phyloP scores from a whole-genome alignment of 2,797 vertebrate species.

The Eremophila alpestris region DNA sequence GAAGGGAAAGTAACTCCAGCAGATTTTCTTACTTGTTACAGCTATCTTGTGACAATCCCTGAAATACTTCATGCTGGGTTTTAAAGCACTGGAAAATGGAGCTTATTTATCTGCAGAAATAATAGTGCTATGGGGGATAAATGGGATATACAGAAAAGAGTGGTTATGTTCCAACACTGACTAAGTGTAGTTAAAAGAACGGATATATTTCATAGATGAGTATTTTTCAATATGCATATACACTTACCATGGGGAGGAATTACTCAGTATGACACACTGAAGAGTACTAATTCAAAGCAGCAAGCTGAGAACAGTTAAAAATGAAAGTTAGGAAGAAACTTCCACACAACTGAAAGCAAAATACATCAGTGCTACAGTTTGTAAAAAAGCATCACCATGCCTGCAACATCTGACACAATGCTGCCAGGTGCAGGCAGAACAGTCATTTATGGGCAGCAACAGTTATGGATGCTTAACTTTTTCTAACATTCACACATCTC shows the following conservation, averaged over 20 bases:
- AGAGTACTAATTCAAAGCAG: not conserved
- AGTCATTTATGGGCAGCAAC: not conserved
- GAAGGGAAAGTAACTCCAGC: not conserved
- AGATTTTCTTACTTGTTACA: not conserved
- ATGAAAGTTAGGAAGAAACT: not conserved
- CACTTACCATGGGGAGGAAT: not conserved
- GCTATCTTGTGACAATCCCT: not conserved
- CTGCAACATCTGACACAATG: not conserved
- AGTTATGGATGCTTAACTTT: fast-evolving
- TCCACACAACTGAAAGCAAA: not conserved
- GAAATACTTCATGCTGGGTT: not conserved
- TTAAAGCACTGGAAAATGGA: not conserved
- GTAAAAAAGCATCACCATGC: not conserved
- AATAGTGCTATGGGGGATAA: not conserved
- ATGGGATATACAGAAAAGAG: not conserved
- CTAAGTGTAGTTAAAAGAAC: not conserved
- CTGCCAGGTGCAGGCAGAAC: not conserved
- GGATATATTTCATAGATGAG: not conserved
- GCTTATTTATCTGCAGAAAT: not conserved
- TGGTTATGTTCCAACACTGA: not conserved
- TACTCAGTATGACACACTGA: not conserved
- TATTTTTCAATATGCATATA: not conserved
- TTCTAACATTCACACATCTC: not conserved
- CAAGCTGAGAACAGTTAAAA: not conserved
- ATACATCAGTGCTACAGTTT: not conserved